These are phyloP conservation scores for Donacobius atricapilla DNA, from an alignment of 2,113 vertebrate species.

Conservation along the genomic window DNA sequence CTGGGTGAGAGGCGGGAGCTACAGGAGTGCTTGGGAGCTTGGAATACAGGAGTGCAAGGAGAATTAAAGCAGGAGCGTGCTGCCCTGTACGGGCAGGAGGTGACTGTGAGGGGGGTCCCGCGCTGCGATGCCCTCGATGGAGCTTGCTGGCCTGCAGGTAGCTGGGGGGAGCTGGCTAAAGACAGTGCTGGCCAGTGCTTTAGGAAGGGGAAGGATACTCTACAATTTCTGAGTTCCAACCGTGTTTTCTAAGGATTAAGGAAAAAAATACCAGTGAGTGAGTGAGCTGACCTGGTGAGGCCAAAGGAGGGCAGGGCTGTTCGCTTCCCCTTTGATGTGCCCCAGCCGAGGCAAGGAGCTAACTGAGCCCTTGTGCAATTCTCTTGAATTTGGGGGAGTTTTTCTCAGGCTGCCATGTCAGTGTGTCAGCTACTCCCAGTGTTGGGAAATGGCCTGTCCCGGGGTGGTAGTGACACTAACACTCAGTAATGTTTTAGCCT, in stretches of 20 bases:
- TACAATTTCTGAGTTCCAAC: not conserved
- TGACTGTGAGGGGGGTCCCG: not conserved
- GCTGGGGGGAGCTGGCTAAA: not conserved
- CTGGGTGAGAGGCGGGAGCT: not conserved
- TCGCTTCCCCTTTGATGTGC: fast-evolving
- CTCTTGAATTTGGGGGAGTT: not conserved
- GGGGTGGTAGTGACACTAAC: not conserved
- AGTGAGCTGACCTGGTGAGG: not conserved
- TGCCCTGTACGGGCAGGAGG: not conserved
- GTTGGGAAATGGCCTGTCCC: not conserved
- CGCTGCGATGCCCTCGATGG: fast-evolving
- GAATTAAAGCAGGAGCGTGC: not conserved
- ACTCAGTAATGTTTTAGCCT: not conserved
- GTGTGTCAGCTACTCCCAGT: not conserved
- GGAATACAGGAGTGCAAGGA: fast-evolving
- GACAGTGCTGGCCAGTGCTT: not conserved
- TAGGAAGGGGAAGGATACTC: not conserved
- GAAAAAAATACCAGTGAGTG: not conserved
- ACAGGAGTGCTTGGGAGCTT: too few relatives aligned
- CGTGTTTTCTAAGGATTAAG: not conserved
- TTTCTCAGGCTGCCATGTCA: not conserved
- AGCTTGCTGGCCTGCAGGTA: not conserved
- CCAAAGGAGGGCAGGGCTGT: not conserved
- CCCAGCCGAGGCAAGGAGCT: not conserved
- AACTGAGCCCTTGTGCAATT: not conserved